Evolutionary conservation across 2,113 vertebrate species (phyloP), one percentile per base, ranked within the genome.

Genomic region (Rhodinocichla rosea): DNA sequence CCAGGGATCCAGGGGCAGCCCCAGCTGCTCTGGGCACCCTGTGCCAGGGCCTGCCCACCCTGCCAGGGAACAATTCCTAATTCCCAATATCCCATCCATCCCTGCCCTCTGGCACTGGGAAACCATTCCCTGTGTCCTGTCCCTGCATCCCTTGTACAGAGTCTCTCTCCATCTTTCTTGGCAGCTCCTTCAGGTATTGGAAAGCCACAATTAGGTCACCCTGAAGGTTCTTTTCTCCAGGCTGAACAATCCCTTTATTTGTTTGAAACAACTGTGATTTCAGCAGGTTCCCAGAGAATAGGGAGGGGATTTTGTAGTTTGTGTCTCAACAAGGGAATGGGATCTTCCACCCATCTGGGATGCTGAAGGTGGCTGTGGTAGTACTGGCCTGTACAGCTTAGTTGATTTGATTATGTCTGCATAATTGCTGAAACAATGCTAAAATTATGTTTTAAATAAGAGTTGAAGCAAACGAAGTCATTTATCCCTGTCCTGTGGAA

Each of bases 61-160:
- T 62, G 0, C 1, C 45, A 78, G 73, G 33, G 23, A 39, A 78
- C 14, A 69, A 78, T 53, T 87, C 47, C 63, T 45, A 3, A 32
- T 55, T 3, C 84, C 63, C 55, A 53, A 15, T 10, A 39, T 60
- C 55, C 47, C 18, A 78, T 39, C 45, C 0, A 10, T 0, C 22
- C 33, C 20, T 77, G 32, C 9, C 32, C 37, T 59, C 52, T 68
- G 22, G 27, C 45, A 60, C 0, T 45, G 22, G 18, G 6, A 33
- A 77, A 0, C 33, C 37, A 44, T 39, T 68, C 27, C 26, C 22
- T 2, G 0, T 7, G 9, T 28, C 45, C 53, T 60, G 45, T 0
- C 14, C 0, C 53, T 52, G 27, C 37, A 68, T 11, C 6, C 22
- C 9, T 60, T 33, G 12, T 3, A 17, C 7, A 53, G 11, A 22